These are phyloP conservation scores for Heterotis niloticus DNA, from an alignment of 2,113 vertebrate species.

Conservation along the genomic window DNA sequence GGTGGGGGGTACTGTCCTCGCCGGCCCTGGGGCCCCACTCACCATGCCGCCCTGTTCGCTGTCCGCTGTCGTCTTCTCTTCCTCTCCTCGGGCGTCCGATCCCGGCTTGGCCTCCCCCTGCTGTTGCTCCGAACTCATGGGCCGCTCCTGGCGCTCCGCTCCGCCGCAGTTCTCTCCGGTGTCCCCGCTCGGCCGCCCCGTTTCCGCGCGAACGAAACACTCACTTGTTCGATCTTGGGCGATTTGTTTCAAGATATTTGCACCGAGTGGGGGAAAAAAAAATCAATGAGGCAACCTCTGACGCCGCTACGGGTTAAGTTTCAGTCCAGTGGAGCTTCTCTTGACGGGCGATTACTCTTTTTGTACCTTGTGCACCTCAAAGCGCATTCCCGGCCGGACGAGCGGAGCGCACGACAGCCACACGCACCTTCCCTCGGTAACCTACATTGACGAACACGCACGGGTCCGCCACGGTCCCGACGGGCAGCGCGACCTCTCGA, in stretches of 20 bases:
- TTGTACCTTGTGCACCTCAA: slow-evolving; percentile 13
- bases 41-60: slow-evolving; percentile 70
- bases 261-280: too few relatives aligned
- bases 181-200: slow-evolving; percentile 53
- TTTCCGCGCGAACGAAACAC: slow-evolving; percentile 36
- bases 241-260: too few relatives aligned
- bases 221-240: background rate
- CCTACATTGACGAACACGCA: slow-evolving; percentile 45
- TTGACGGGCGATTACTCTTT: slow-evolving; percentile 24
- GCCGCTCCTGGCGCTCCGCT: slow-evolving; percentile 70
- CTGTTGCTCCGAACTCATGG: slow-evolving; percentile 75
- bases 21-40: slow-evolving; percentile 55
- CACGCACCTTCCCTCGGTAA: slow-evolving; percentile 61
- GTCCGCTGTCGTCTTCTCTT: slow-evolving; percentile 51
- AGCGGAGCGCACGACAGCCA: slow-evolving; percentile 72
- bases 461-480: slow-evolving; percentile 65
- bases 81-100: slow-evolving; percentile 59
- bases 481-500: slow-evolving; percentile 58
- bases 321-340: slow-evolving; percentile 11
- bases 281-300: too few relatives aligned
- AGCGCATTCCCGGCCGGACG: slow-evolving; percentile 60
- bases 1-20: background rate
- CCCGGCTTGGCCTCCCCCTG: slow-evolving; percentile 62
- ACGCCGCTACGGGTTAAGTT: too few relatives aligned
- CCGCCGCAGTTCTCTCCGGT: slow-evolving; percentile 64